Evolutionary conservation across 2,888 invertebrate species (phyloP).

Genomic region (Andrena bucephala): DNA sequence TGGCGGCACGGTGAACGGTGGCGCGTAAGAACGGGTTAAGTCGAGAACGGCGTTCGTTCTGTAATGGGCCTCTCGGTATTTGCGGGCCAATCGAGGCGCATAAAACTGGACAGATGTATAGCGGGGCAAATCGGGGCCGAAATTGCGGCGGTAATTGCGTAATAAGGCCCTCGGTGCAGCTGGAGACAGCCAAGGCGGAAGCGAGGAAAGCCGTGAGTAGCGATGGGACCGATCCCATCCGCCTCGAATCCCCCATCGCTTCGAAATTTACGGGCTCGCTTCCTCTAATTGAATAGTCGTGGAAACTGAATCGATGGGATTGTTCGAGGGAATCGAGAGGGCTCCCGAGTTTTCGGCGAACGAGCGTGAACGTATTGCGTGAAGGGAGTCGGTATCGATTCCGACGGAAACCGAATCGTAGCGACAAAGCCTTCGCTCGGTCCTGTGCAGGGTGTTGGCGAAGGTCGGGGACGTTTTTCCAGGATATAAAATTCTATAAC

Average conservation of each 20-base stretch:
- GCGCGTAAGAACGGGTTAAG: conserved; percentile 21
- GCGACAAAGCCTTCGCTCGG: conserved; percentile 7
- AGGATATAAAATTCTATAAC: not conserved
- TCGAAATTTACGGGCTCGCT: conserved; percentile 11
- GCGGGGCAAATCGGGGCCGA: conserved; percentile 75
- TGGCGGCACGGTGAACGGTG: conserved; percentile 10
- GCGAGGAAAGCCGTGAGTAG: not conserved
- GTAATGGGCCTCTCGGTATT: conserved; percentile 10
- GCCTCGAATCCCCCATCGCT: not conserved
- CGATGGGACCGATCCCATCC: conserved; percentile 21
- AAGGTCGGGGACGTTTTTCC: conserved; percentile 18
- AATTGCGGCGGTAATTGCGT: conserved; percentile 82
- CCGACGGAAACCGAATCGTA: conserved; percentile 46
- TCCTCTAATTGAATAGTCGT: conserved; percentile 35
- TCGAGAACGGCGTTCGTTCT: conserved; percentile 2
- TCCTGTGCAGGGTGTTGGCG: conserved; percentile 3
- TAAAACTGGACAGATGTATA: conserved; percentile 69
- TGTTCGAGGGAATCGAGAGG: conserved; percentile 4
- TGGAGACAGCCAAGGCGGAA: not conserved
- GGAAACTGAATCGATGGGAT: conserved; percentile 31
- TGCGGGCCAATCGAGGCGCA: conserved; percentile 28
- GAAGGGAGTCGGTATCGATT: conserved; percentile 38
- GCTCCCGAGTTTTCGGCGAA: conserved; percentile 18
- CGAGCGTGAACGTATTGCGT: conserved; percentile 27
- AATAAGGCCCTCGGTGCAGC: conserved; percentile 76